Evolutionary conservation across 2,888 invertebrate genomes (phyloP), one percentile per base, ranked within the genome.

Genomic region (Dicroscelio sp.): DNA sequence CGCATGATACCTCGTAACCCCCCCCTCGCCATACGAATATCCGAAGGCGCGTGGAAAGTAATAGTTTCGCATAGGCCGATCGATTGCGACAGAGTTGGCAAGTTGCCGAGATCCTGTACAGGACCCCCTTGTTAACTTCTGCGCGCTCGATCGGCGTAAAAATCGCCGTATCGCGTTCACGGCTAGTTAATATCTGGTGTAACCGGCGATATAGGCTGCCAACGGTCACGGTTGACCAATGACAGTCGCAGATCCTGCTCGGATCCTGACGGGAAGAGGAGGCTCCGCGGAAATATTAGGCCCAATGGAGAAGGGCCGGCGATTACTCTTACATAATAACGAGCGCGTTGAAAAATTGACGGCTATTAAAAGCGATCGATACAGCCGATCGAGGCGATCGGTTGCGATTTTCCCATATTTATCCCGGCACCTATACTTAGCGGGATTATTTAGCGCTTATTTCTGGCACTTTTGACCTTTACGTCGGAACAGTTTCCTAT

Each of bases 141-240:
- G 75, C 83, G 43, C 86, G 80, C 83, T 85, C 82, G 65, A 79
- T 86, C 33, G 63, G 73, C 78, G 86, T 69, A 90, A 90, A 92
- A 91, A 90, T 80, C 52, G 79, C 86, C 38, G 67, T 92, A 91
- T 94, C 90, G 86, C 90, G 94, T 94, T 95, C 95, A 92, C 92
- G 94, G 93, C 93, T 95, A 94, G 94, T 95, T 94, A 93, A 92
- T 93, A 94, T 89, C 85, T 43, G 79, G 73, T 48, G 75, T 69
- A 87, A 92, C 88, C 76, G 84, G 95, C 92, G 95, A 96, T n/a
- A n/a, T 96, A 95, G 95, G 95, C 95, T 95, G 94, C 95, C 95
- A 96, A 95, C 94, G 94, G 95, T 96, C 95, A 96, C 94, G 96
- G 94, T 95, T 95, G 96, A 95, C 91, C 94, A 94, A 95, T 92